Evolutionary conservation across 2,888 invertebrate species (phyloP).

Genomic region (Leptarthrus brevirostris): DNA sequence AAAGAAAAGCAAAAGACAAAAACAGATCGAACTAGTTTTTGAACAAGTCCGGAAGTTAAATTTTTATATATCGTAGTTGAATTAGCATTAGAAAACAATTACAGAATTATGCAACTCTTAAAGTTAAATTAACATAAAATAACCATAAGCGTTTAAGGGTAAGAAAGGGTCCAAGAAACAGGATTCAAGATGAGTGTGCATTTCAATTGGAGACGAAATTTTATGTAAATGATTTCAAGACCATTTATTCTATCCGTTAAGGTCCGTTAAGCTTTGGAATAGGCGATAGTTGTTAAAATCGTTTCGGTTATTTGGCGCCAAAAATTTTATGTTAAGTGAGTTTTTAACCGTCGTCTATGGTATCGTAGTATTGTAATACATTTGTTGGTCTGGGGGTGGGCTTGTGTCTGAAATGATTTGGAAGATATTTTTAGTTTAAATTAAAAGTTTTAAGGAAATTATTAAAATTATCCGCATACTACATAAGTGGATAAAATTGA

Average conservation of each 20-base stretch:
- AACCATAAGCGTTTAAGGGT: background rate
- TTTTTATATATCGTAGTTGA: background rate
- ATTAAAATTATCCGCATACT: too few species aligned
- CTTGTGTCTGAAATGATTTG: too few species aligned
- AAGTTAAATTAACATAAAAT: background rate
- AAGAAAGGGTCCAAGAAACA: background rate
- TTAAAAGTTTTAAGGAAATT: too few species aligned
- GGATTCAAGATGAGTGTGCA: background rate
- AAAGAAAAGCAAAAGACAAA: background rate
- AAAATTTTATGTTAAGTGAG: background rate
- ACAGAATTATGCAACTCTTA: background rate
- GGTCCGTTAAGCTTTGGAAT: background rate
- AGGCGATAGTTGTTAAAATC: background rate
- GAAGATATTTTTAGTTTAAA: too few species aligned
- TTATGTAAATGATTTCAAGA: background rate
- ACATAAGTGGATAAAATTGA: too few species aligned
- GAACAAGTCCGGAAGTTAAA: too few species aligned
- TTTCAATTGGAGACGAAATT: too few species aligned
- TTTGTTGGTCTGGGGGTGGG: too few species aligned
- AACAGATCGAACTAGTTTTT: too few species aligned
- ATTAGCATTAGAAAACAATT: conserved; percentile 32
- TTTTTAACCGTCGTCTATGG: too few species aligned
- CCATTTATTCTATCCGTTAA: background rate
- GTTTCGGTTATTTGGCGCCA: background rate
- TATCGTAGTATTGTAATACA: too few species aligned